Evolutionary conservation across 2,888 invertebrate species (phyloP).

Genomic region (Eupithecia exiguata): DNA sequence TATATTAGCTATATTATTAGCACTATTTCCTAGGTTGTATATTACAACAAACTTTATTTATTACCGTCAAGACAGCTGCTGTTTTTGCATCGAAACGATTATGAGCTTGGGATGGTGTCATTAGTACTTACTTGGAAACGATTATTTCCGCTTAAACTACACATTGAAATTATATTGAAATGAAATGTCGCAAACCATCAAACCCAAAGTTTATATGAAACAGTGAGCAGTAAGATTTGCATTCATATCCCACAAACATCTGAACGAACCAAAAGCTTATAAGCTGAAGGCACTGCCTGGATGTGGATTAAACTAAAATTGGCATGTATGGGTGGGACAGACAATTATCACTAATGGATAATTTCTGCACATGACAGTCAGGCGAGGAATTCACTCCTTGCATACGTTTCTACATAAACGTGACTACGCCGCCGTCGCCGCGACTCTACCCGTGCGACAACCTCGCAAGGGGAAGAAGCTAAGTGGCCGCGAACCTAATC

Average conservation of each 20-base stretch:
- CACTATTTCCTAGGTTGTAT: neutral
- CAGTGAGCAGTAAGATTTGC: constrained; percentile 61
- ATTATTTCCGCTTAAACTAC: constrained; percentile 1
- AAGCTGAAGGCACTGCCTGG: constrained; percentile 72
- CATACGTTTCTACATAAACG: neutral
- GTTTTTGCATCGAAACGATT: neutral
- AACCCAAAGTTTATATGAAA: constrained; percentile 53
- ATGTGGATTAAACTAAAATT: constrained; percentile 59
- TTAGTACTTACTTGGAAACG: neutral
- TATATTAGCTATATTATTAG: neutral
- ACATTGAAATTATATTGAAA: constrained; percentile 10
- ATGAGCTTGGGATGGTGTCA: neutral
- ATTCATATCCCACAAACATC: constrained; percentile 73
- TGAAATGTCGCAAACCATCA: constrained; percentile 57
- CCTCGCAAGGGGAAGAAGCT: no score
- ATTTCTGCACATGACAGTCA: neutral
- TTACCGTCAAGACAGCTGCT: neutral
- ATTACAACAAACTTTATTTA: neutral
- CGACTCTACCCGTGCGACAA: no score
- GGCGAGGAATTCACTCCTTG: neutral
- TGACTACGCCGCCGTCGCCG: no score
- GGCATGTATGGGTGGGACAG: neutral
- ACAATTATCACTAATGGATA: neutral
- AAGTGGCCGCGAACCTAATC: no score
- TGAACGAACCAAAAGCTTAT: constrained; percentile 69